These are phyloP conservation scores for Agrypnus murinus DNA, from an alignment of 2,888 invertebrate genomes.

Conservation along the genomic window DNA sequence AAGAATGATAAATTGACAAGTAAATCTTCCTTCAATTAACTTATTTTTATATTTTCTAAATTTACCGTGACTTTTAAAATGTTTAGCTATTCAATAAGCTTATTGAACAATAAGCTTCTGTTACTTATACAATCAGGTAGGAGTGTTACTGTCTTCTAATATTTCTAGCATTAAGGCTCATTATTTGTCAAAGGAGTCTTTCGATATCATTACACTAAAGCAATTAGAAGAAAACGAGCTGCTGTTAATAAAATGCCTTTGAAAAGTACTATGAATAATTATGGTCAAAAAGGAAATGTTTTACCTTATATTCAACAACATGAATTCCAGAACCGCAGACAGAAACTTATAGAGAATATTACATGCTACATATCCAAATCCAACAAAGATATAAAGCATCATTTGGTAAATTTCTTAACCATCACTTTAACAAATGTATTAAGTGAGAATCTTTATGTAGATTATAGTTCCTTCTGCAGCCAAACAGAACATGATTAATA, in stretches of 20 bases:
- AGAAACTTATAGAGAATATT: conserved; percentile 76
- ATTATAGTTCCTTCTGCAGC: conserved; percentile 88
- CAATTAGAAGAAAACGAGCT: conserved; percentile 39
- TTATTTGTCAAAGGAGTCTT: conserved; percentile 43
- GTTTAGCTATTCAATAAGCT: conserved; percentile 41
- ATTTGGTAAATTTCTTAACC: conserved; percentile 47
- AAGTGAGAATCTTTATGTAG: conserved; percentile 65
- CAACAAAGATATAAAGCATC: conserved; percentile 44
- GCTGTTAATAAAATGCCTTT: background rate
- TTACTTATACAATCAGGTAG: conserved; percentile 46
- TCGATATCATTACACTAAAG: conserved; percentile 48
- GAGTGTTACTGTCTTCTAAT: background rate
- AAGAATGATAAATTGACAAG: background rate
- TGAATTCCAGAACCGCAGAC: conserved; percentile 83
- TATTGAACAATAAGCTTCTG: conserved; percentile 27
- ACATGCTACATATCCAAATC: conserved; percentile 64
- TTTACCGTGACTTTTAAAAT: conserved; percentile 42
- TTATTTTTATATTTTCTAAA: conserved; percentile 11
- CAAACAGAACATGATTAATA: conserved; percentile 93
- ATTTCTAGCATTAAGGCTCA: background rate
- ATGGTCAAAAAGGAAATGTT: conserved; percentile 83
- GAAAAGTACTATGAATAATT: conserved; percentile 52
- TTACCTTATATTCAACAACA: conserved; percentile 80
- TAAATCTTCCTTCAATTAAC: background rate
- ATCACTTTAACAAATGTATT: background rate